A percentile compares a stretch with the other conserved stretches of the same genome.
These are phyloP conservation scores for Lepidonotus clava DNA, from an alignment of 2,888 invertebrate genomes.

Conservation along the genomic window DNA sequence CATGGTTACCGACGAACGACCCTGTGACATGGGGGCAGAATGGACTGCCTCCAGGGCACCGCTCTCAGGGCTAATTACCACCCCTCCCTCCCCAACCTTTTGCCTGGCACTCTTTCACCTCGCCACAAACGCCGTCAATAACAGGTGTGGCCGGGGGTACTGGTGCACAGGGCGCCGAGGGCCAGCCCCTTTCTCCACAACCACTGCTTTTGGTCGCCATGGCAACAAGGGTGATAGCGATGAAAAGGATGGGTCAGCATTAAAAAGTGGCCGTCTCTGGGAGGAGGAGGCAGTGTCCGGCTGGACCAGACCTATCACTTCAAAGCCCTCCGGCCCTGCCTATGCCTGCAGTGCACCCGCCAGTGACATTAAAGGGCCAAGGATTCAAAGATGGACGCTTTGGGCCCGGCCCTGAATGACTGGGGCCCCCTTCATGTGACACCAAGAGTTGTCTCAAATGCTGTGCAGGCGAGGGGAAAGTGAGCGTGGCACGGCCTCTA, in stretches of 20 bases:
- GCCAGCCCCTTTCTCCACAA: background rate
- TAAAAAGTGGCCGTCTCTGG: background rate
- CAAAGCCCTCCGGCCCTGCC: slow-evolving; percentile 19
- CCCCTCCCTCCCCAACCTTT: slow-evolving; percentile 17
- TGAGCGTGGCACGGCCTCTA: slow-evolving; percentile 1
- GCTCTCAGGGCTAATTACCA: slow-evolving; percentile 51
- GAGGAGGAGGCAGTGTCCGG: too few species aligned
- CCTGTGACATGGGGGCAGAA: background rate
- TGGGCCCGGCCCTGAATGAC: slow-evolving; percentile 17
- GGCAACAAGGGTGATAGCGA: slow-evolving; percentile 36
- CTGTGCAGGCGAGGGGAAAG: background rate
- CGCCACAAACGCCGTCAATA: slow-evolving; percentile 46
- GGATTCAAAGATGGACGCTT: slow-evolving; percentile 20
- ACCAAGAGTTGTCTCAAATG: slow-evolving; percentile 43
- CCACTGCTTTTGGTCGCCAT: slow-evolving; percentile 11
- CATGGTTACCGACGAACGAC: slow-evolving; percentile 7
- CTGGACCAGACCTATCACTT: slow-evolving; percentile 51
- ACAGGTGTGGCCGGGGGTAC: slow-evolving; percentile 32
- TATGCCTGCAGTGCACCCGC: background rate
- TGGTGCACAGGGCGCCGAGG: background rate
- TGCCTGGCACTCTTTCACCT: slow-evolving; percentile 8
- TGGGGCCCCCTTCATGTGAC: slow-evolving; percentile 35
- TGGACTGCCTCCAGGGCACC: background rate
- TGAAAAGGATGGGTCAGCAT: slow-evolving; percentile 50
- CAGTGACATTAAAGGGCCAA: slow-evolving; percentile 38